These are phyloP conservation scores for Melieria omissa DNA, from an alignment of 2,888 invertebrate species.

Conservation along the genomic window DNA sequence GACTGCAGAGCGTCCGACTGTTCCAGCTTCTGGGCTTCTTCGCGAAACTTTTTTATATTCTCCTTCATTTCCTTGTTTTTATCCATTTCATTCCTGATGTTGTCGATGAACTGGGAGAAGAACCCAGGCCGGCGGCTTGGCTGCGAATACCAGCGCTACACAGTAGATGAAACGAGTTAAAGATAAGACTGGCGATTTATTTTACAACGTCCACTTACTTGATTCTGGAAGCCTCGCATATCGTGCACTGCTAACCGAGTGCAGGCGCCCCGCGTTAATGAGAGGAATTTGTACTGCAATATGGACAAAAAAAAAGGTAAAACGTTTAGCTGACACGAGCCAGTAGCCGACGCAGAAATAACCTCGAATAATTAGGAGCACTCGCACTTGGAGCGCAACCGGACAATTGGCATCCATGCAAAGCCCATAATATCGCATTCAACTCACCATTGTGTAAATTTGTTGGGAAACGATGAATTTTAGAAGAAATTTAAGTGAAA, in stretches of 20 bases:
- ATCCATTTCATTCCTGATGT: conserved; percentile 91
- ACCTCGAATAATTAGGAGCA: not conserved
- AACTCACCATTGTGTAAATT: conserved; percentile 55
- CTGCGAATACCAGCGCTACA: conserved; percentile 57
- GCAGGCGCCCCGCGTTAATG: conserved; percentile 50
- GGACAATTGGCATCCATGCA: not conserved
- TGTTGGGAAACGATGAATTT: conserved; percentile 44
- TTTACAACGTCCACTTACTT: conserved; percentile 48
- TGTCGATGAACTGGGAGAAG: conserved; percentile 88
- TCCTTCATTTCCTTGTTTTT: conserved; percentile 99
- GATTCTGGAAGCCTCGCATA: conserved; percentile 53
- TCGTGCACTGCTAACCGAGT: conserved; percentile 51
- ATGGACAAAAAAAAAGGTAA: conserved; percentile 5
- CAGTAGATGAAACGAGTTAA: not conserved
- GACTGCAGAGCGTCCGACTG: conserved; percentile 96
- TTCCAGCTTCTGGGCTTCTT: conserved; percentile 96
- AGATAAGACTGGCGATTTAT: not conserved
- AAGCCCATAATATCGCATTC: not conserved
- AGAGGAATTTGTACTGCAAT: conserved; percentile 59
- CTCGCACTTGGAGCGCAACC: not conserved
- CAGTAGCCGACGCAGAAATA: no score
- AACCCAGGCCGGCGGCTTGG: conserved; percentile 75
- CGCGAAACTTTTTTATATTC: conserved; percentile 92
- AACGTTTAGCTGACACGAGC: not conserved
- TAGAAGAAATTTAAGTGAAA: conserved; percentile 42